phyloP scores from a whole-genome alignment of 1,140 invertebrate species.

The Camponotus pennsylvanicus region DNA sequence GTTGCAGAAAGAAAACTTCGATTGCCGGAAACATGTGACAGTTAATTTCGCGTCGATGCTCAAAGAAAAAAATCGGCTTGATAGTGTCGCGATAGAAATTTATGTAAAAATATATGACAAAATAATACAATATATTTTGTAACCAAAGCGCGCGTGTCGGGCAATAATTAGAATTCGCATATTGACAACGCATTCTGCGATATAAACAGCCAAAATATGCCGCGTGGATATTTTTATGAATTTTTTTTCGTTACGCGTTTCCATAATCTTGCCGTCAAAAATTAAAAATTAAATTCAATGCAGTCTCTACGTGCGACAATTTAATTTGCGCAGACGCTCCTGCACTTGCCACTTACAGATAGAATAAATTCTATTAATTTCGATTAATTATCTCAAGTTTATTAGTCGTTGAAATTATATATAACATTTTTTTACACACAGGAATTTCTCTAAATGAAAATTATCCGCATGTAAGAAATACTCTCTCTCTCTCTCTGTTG shows the following conservation, averaged over 20 bases:
- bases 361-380: constrained; percentile 3
- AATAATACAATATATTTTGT: not conserved
- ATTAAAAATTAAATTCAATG: constrained; percentile 39
- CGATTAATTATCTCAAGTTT: not conserved
- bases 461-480: too few species aligned
- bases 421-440: not conserved
- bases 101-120: constrained; percentile 35
- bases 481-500: not conserved
- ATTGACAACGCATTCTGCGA: constrained; percentile 29
- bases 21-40: constrained; percentile 4
- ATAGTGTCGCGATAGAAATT: not conserved
- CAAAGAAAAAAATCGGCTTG: not conserved
- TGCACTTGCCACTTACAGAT: not conserved
- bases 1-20: not conserved
- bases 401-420: not conserved
- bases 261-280: constrained; percentile 8
- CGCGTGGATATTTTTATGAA: constrained; percentile 29
- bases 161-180: constrained; percentile 51
- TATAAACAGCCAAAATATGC: constrained; percentile 11
- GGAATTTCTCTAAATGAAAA: not conserved
- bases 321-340: not conserved
- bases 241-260: constrained; percentile 31
- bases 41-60: not conserved
- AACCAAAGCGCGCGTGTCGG: constrained; percentile 29
- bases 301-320: not conserved